Base-by-base conservation (phyloP, 2,797 vertebrate species). In the Ctenopoma kingsleyae region DNA sequence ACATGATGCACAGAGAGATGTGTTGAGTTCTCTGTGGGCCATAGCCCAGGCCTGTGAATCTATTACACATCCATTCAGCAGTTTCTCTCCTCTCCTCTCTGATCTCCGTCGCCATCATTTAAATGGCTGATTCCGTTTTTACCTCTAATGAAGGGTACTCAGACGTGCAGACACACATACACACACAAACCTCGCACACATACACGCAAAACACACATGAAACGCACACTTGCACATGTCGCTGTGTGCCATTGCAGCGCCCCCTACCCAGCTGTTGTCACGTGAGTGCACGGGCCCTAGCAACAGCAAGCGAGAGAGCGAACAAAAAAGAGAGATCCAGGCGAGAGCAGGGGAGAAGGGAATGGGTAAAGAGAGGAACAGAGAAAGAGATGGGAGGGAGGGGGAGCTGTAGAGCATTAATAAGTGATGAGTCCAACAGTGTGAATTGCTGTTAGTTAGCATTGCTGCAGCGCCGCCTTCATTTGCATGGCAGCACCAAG, bases 381-480 rank as follows among this genome's bases (percentile, higher is more conserved):
- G 82, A 72, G 75, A 78, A 79, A 79, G 64, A 76, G 71, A 78
- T 73, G 69, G 55, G 82, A 84, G 78, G 81, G 80, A 82, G 89
- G 84, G 87, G 80, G 86, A 90, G 86, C 90, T 76, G 47, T 86
- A 86, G 87, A 90, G 91, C 93, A 94, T 95, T 94, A 95, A 95
- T 95, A 95, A 94, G 90, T 95, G 92, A 95, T 94, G 93, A 92
- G 90, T 92, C 89, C 92, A 93, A 92, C 93, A 90, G 93, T 94
- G 93, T 93, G 90, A 94, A 94, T 90, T 92, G 89, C 91, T 88
- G 91, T 88, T 94, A 90, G 91, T 94, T 95, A 93, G 92, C 90
- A 89, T 91, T 89, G 90, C 93, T 89, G 92, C 91, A 86, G 88
- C 83, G 62, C 83, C 71, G 74, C 88, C 91, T 80, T 93, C 90